Base-by-base conservation (phyloP, 2,113 vertebrate genomes). In the Daubentonia madagascariensis region DNA sequence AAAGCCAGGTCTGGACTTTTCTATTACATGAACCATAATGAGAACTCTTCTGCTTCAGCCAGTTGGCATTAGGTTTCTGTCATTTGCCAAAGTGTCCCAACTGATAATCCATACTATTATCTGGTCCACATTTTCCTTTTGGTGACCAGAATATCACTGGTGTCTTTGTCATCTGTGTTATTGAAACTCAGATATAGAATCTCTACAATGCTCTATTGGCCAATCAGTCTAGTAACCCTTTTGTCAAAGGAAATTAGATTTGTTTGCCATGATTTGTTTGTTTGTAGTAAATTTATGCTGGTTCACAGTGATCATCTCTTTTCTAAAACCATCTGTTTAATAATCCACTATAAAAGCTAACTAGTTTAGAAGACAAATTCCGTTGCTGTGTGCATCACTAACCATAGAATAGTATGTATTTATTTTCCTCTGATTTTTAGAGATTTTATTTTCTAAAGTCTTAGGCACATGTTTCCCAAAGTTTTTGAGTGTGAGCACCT, bases 281-380 rank as follows among this genome's bases (percentile, higher is more conserved):
- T 95, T 96, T 92, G 63, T 78, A 91, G 65, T 94, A 87, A 96
- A 96, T 95, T 80, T 91, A 86, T 76, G 35, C 57, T 88, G 65
- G 65, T 90, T 96, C 63, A 83, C 40, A 85, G 35, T 92, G 85
- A 96, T 85, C 32, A 87, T 81, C 48, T 78, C 63, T 97, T 94
- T 98, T 95, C 96, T 93, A 83, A 97, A 91, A 81, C 85, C 68
- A 89, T 89, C 96, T 97, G 79, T 52, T 96, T 91, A 95, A 89
- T 85, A 93, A 93, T 92, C 68, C 20, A 80, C 63, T 80, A 45
- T 96, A 89, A 83, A 83, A 96, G n/a, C 68, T 97, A 79, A 85
- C 90, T 95, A 68, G 90, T 97, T 91, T 81, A 78, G 48, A 89
- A 89, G 88, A 78, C 37, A 97, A 73, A 97, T 83, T 91, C 54